These are phyloP conservation scores for Paracanthobrama guichenoti DNA, from an alignment of 2,113 vertebrate genomes.

Conservation along the genomic window DNA sequence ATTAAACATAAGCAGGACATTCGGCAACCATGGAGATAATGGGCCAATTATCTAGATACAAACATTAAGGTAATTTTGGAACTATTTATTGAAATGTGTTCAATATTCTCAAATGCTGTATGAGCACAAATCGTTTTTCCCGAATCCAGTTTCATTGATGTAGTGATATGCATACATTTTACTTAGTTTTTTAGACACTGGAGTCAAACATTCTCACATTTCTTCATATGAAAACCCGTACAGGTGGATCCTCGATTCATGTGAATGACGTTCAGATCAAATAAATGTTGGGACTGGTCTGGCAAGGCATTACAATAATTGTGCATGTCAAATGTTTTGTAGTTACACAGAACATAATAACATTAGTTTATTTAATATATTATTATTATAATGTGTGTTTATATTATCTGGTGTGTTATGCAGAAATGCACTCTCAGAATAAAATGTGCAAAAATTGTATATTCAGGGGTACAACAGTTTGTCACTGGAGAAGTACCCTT, in stretches of 20 bases:
- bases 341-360: background rate
- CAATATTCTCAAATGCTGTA: background rate
- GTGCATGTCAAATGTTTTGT: background rate
- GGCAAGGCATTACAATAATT: background rate
- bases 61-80: background rate
- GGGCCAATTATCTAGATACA: background rate
- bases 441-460: no score
- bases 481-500: no score
- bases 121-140: background rate
- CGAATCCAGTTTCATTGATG: background rate
- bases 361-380: background rate
- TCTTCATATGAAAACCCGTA: background rate
- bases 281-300: background rate
- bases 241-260: background rate
- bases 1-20: background rate
- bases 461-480: no score
- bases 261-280: background rate
- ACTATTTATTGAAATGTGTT: background rate
- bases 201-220: background rate
- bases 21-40: background rate
- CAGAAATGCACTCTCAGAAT: background rate
- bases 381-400: background rate
- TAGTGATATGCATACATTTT: constrained; percentile 5
- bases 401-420: background rate
- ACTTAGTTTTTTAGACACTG: background rate